Evolutionary conservation across 2,113 vertebrate genomes (phyloP).

Genomic region (Pionites leucogaster): DNA sequence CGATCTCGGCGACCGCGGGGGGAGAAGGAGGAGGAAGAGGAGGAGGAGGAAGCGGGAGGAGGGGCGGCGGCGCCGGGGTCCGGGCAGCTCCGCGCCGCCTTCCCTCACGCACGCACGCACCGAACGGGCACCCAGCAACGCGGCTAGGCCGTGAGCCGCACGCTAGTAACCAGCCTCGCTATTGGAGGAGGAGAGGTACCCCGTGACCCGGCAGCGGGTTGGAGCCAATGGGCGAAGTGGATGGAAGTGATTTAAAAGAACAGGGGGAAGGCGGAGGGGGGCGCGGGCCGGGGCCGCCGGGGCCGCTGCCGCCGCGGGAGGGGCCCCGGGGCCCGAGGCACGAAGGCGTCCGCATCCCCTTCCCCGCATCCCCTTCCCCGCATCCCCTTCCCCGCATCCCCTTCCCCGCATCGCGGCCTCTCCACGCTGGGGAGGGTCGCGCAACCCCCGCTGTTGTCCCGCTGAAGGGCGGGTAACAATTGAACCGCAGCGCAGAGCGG

Average conservation of each 20-base stretch:
- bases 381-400: no score
- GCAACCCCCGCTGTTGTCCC: no score
- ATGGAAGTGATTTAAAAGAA: conserved; percentile 71
- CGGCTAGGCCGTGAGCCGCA: conserved; percentile 70
- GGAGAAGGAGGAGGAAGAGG: background rate
- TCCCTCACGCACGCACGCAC: conserved; percentile 48
- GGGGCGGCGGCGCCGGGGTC: conserved; percentile 6
- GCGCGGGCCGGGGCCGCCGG: background rate
- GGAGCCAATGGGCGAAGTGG: conserved; percentile 55
- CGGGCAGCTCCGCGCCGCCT: conserved; percentile 30
- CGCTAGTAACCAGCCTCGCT: conserved; percentile 66
- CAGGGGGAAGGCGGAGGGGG: background rate
- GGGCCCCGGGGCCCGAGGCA: background rate
- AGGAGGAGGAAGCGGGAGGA: background rate
- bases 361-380: no score
- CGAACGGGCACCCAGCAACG: conserved; percentile 59
- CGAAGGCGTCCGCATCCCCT: no score
- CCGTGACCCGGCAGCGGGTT: background rate
- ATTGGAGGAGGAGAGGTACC: conserved; percentile 44
- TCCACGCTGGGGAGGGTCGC: no score
- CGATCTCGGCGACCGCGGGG: no score
- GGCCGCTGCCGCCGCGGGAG: no score
- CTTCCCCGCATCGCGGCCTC: no score
- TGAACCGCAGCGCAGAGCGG: accelerated
- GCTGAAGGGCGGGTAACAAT: no score